Conservation (phyloP, 2,113 vertebrate genomes). For the Halichoerus grypus region DNA sequence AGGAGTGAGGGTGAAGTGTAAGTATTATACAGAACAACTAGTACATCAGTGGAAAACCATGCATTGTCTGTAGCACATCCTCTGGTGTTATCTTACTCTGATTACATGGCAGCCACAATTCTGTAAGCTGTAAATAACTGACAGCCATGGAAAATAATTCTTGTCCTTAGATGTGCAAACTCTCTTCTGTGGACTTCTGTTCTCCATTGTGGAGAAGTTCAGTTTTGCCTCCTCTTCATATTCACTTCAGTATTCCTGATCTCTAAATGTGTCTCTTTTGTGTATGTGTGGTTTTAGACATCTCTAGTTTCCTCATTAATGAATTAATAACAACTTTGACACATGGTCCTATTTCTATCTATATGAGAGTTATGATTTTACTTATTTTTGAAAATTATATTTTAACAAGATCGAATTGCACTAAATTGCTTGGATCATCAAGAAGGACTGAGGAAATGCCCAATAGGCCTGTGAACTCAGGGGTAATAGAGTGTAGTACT, state of each 20-base stretch:
- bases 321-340: constrained; percentile 27
- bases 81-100: neutral
- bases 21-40: neutral
- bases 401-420: neutral
- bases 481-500: neutral
- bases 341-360: neutral
- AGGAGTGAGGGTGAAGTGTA: neutral
- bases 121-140: neutral
- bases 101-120: neutral
- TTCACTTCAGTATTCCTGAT: constrained; percentile 5
- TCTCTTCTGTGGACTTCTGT: neutral
- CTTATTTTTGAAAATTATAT: neutral
- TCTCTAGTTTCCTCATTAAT: neutral
- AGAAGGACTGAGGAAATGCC: neutral
- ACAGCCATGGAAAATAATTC: neutral
- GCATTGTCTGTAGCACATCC: neutral
- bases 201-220: neutral
- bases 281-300: neutral
- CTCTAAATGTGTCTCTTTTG: neutral
- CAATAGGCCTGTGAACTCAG: neutral
- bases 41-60: neutral
- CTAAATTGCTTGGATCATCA: neutral
- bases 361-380: neutral
- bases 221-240: neutral
- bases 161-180: neutral